These are phyloP conservation scores for Ciconia nigra DNA, from an alignment of 2,797 vertebrate genomes.

Conservation along the genomic window DNA sequence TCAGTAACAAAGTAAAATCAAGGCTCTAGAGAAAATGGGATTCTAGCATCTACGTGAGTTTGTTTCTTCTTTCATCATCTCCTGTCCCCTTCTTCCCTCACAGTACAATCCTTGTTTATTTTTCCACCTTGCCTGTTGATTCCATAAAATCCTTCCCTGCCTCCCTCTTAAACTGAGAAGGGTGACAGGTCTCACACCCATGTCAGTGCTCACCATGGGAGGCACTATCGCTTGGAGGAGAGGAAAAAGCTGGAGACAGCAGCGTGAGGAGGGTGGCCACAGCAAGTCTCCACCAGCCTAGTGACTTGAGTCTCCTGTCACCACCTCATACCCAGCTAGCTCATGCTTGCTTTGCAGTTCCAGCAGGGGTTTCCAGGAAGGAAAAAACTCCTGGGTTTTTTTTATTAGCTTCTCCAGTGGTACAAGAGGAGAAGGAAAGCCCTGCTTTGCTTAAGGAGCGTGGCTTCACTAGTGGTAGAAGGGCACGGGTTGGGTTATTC, in stretches of 20 bases:
- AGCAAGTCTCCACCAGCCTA: not conserved
- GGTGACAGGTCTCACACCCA: accelerated
- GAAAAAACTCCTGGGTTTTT: not conserved
- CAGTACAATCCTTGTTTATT: not conserved
- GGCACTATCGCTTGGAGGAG: not conserved
- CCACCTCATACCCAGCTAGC: not conserved
- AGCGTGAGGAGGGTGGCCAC: not conserved
- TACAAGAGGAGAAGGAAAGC: not conserved
- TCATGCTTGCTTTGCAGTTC: not conserved
- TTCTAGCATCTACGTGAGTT: not conserved
- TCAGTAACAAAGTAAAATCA: not conserved
- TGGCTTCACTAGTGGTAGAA: not conserved
- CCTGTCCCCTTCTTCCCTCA: not conserved
- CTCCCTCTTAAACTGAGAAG: not conserved
- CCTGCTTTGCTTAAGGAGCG: not conserved
- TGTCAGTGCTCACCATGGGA: not conserved
- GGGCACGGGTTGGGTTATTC: not conserved
- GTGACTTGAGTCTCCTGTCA: not conserved
- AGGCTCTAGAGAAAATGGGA: not conserved
- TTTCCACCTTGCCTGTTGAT: not conserved
- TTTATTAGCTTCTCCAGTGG: not conserved
- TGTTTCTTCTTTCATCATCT: not conserved
- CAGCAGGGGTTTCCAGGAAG: not conserved
- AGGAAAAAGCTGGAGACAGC: not conserved
- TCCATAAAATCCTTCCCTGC: not conserved